Percentiles rank a stretch among this genome's conserved stretches.
Evolutionary conservation across 2,888 invertebrate genomes (phyloP).

Genomic region (Anticlea derivata): DNA sequence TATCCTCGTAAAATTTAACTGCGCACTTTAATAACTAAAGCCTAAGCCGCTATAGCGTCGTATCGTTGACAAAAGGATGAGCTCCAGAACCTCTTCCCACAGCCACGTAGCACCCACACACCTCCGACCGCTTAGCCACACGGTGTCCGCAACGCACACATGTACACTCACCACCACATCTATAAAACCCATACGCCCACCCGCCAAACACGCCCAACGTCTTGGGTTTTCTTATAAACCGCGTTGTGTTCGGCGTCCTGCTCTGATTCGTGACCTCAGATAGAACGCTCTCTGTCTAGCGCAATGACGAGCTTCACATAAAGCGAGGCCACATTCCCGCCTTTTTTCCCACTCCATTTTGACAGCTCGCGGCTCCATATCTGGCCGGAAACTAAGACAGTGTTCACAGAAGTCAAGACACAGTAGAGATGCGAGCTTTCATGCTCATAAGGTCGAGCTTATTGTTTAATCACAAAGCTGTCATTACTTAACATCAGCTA

Average conservation of each 20-base stretch:
- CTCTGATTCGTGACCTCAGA: constrained; percentile 47
- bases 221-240: constrained; percentile 85
- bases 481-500: too few species aligned
- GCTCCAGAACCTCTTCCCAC: constrained; percentile 52
- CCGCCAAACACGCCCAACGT: constrained; percentile 84
- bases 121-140: constrained; percentile 62
- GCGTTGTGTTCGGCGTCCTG: constrained; percentile 77
- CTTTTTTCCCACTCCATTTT: constrained; percentile 85
- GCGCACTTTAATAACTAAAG: constrained; percentile 79
- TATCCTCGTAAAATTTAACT: constrained; percentile 74
- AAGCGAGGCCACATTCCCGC: constrained; percentile 84
- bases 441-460: too few species aligned
- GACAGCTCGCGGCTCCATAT: constrained; percentile 84
- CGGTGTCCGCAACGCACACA: constrained; percentile 57
- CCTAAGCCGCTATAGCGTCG: constrained; percentile 72
- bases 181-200: constrained; percentile 78
- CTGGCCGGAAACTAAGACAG: constrained; percentile 80
- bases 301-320: constrained; percentile 84
- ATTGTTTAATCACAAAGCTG: too few species aligned
- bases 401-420: constrained; percentile 59
- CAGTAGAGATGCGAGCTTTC: constrained; percentile 1
- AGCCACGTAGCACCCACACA: constrained; percentile 62
- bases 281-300: constrained; percentile 60
- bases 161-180: constrained; percentile 60
- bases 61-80: constrained; percentile 82